Base-by-base conservation (phyloP, 2,797 vertebrate species). In the Neomorphus geoffroyi region DNA sequence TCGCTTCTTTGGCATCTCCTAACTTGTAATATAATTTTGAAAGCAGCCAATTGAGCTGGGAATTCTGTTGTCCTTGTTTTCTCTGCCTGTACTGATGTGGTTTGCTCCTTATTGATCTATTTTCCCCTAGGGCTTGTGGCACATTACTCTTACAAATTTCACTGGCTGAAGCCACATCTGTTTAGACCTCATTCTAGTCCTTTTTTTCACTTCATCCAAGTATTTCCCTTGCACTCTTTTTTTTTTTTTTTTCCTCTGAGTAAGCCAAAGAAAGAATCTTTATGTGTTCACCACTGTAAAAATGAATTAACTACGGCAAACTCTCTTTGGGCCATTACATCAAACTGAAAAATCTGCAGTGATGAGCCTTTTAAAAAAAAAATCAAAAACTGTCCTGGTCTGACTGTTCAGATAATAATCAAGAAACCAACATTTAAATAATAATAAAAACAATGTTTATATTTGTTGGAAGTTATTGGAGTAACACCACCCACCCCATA, bases 401-500 rank as follows among this genome's bases (percentile, higher is more conserved):
- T 57, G 14, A 51, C 46, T 57, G 9, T 58, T 80, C 48, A 53
- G n/a, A 23, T 87, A 94, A 65, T 80, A 84, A 88, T 64, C 12
- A 78, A 46, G 22, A 69, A 92, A 5, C 5, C 60, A 54, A 43
- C 4, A 28, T 62, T 66, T 60, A 70, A 89, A 66, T 41, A 75
- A 43, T 26, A 82, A 71, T 41, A 65, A 73, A 85, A 86, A 41
- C 33, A 69, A 43, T 5, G 1, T 46, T 13, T 62, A 11, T 46
- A 46, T 64, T 66, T 1, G 0, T 26, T 67, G 23, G 12, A 73
- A 88, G 18, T 32, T 57, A 10, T 27, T 28, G 32, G 5, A 57
- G 50, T 28, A 58, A 33, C 61, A 46, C 26, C 4, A 1, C 30
- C 61, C 5, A 5, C 27, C 30, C 43, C 1, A 0, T 9, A 64